Conservation (phyloP, 1,140 invertebrate genomes). For the Choristoneura fumiferana region DNA sequence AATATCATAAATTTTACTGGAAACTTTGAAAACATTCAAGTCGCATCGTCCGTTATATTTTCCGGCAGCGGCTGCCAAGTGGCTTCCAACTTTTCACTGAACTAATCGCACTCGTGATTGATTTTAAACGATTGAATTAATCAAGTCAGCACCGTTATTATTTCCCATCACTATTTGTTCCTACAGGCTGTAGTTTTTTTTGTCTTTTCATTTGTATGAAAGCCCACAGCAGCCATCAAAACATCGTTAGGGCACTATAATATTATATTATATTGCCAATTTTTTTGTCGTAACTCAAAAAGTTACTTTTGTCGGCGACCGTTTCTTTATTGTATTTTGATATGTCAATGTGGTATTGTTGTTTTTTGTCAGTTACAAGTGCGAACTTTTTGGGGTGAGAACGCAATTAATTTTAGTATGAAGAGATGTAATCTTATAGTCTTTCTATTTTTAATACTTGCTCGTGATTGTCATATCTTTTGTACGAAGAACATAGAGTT, state of each 20-base stretch:
- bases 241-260: constrained; percentile 56
- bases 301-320: constrained; percentile 37
- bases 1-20: too few species aligned
- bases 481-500: too few species aligned
- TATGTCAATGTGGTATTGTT: constrained; percentile 58
- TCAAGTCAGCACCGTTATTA: too few species aligned
- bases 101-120: too few species aligned
- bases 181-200: constrained; percentile 34
- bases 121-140: too few species aligned
- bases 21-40: too few species aligned
- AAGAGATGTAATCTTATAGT: background rate
- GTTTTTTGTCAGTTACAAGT: constrained; percentile 21
- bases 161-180: too few species aligned
- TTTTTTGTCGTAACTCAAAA: constrained; percentile 70
- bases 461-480: background rate
- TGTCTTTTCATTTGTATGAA: constrained; percentile 55
- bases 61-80: too few species aligned
- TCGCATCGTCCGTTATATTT: too few species aligned
- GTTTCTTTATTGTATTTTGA: constrained; percentile 56
- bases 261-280: constrained; percentile 60
- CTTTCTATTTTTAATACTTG: background rate
- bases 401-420: background rate
- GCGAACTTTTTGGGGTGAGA: constrained; percentile 3
- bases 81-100: too few species aligned
- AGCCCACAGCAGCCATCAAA: constrained; percentile 58